phyloP scores from a whole-genome alignment of 2,797 vertebrate genomes.

The Pseudochirops corinnae region DNA sequence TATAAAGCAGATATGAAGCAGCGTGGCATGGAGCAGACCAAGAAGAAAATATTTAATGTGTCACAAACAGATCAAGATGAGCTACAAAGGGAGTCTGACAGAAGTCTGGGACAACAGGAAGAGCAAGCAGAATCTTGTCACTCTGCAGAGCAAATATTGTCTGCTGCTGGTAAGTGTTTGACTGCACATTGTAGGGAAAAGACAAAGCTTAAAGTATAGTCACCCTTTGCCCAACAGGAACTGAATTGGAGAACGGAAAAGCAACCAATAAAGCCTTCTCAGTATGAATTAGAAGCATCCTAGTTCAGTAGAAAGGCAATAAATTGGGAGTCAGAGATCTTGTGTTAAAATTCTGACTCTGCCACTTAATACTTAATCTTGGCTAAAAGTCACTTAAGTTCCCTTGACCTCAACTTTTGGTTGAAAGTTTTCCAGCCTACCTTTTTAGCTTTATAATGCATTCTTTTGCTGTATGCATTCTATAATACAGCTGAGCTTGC shows the following conservation, averaged over 20 bases:
- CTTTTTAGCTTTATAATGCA: neutral
- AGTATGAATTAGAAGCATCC: neutral
- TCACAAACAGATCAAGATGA: constrained; percentile 24
- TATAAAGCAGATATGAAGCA: constrained; percentile 49
- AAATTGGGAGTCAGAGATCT: neutral
- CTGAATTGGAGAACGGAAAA: neutral
- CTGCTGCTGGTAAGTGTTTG: constrained; percentile 65
- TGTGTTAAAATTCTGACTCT: neutral
- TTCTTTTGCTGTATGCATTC: neutral
- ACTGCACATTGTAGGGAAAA: neutral
- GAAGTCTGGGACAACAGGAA: constrained; percentile 21
- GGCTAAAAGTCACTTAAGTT: neutral
- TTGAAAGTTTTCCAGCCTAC: neutral
- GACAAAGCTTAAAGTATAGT: neutral
- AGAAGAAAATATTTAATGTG: constrained; percentile 36
- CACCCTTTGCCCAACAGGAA: neutral
- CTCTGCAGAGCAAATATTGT: constrained; percentile 36
- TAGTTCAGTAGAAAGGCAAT: neutral
- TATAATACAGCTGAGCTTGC: neutral
- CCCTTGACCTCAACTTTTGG: neutral
- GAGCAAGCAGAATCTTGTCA: constrained; percentile 9
- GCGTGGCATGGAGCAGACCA: constrained; percentile 14
- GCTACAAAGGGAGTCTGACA: constrained; percentile 36
- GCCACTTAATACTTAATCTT: too few species aligned
- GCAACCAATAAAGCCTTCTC: neutral